Evolutionary conservation across 2,888 invertebrate genomes (phyloP).

Genomic region (Campoplex nolae): DNA sequence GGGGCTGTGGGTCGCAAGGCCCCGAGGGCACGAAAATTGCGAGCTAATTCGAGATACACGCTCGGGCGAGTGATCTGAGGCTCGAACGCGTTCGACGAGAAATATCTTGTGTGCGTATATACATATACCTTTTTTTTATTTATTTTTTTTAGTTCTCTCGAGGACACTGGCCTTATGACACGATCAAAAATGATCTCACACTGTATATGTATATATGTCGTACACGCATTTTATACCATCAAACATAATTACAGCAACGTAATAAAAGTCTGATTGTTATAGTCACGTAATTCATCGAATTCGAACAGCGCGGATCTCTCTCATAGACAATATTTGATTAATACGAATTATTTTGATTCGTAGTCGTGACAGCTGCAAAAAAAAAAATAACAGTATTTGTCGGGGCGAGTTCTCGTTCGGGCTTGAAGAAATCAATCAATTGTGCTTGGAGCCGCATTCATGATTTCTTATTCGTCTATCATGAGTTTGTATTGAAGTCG

Average conservation of each 20-base stretch:
- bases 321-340: conserved; percentile 19
- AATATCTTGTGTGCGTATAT: conserved; percentile 17
- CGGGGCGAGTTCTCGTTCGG: neutral
- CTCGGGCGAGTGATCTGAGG: conserved; percentile 31
- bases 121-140: neutral
- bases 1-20: conserved; percentile 74
- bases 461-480: conserved; percentile 1
- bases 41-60: conserved; percentile 74
- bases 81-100: conserved; percentile 53
- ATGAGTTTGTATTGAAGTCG: neutral
- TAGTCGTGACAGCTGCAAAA: conserved; percentile 18
- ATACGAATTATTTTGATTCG: conserved; percentile 43
- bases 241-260: conserved; percentile 53
- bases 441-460: neutral
- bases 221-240: conserved; percentile 6
- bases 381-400: neutral
- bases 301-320: conserved; percentile 19
- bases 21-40: conserved; percentile 72
- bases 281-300: conserved; percentile 42
- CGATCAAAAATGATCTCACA: conserved; percentile 46
- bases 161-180: conserved; percentile 64
- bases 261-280: conserved; percentile 36
- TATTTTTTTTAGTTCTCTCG: conserved; percentile 47
- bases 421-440: conserved; percentile 2
- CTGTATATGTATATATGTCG: neutral